Percentiles rank a stretch among this genome's conserved stretches.
phyloP scores from a whole-genome alignment of 2,797 vertebrate genomes.

The Kryptopterus vitreolus region DNA sequence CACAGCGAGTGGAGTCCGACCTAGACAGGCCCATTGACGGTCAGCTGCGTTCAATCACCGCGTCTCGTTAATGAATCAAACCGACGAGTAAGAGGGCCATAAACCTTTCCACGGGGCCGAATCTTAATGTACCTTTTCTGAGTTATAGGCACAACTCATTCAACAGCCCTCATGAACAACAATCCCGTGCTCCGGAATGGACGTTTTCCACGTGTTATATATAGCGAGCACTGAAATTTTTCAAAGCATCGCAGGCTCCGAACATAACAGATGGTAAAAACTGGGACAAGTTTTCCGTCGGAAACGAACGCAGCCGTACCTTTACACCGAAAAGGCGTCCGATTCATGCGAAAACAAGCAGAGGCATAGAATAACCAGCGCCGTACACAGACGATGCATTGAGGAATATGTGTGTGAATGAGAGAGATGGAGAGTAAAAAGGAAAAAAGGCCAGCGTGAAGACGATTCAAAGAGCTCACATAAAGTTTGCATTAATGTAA shows the following conservation, averaged over 20 bases:
- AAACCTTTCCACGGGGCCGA: not conserved
- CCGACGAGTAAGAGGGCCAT: not conserved
- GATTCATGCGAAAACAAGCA: not conserved
- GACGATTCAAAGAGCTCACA: not conserved
- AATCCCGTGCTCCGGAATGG: conserved; percentile 4
- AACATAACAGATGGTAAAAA: conserved; percentile 7
- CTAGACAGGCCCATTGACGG: not conserved
- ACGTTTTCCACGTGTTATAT: not conserved
- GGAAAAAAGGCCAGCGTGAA: not conserved
- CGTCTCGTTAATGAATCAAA: conserved; percentile 21
- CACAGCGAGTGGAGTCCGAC: not conserved
- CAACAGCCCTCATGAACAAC: not conserved
- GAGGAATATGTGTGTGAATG: not conserved
- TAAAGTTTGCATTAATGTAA: not conserved
- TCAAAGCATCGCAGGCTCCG: not conserved
- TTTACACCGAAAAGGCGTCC: not conserved
- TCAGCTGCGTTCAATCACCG: not conserved
- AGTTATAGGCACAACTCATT: not conserved
- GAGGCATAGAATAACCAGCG: not conserved
- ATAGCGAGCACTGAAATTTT: not conserved
- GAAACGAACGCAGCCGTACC: not conserved
- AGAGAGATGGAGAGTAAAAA: not conserved
- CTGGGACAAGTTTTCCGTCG: not conserved
- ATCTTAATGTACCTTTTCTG: not conserved
- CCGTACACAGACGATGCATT: not conserved